phyloP scores from a whole-genome alignment of 2,888 invertebrate genomes.

The Prosopocoilus inquinatus region DNA sequence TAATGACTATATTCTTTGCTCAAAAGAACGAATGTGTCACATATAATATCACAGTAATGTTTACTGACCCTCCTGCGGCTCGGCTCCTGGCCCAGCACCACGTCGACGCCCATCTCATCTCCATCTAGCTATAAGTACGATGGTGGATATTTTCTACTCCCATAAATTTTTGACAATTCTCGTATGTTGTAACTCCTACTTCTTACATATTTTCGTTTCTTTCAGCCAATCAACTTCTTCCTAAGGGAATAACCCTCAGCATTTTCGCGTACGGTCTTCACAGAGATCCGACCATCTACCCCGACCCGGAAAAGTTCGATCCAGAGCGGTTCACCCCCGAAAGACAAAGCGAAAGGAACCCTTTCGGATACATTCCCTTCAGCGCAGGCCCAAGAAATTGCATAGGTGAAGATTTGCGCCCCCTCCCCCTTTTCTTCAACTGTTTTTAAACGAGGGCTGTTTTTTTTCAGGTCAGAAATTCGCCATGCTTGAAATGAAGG shows the following conservation, averaged over 20 bases:
- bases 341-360: slow-evolving; percentile 34
- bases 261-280: slow-evolving; percentile 35
- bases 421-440: neutral
- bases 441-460: neutral
- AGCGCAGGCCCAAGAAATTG: slow-evolving; percentile 44
- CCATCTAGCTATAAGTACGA: no score
- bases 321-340: slow-evolving; percentile 43
- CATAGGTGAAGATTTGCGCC: slow-evolving; percentile 21
- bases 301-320: slow-evolving; percentile 46
- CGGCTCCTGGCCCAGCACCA: no score
- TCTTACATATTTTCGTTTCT: no score
- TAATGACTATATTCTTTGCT: no score
- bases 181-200: no score
- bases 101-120: no score
- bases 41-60: no score
- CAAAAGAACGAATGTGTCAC: no score
- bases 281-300: slow-evolving; percentile 48
- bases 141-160: no score
- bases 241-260: slow-evolving; percentile 17
- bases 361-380: slow-evolving; percentile 42
- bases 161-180: no score
- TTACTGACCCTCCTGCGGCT: no score
- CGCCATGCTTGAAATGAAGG: slow-evolving; percentile 23
- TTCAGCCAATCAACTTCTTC: neutral
- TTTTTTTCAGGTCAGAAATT: slow-evolving; percentile 14